A percentile compares a stretch with the other conserved stretches of the same genome.
These are phyloP conservation scores for Chironex yamaguchii DNA, from an alignment of 30 jellyfish, hydroid and myxozoan genomes.

Conservation along the genomic window DNA sequence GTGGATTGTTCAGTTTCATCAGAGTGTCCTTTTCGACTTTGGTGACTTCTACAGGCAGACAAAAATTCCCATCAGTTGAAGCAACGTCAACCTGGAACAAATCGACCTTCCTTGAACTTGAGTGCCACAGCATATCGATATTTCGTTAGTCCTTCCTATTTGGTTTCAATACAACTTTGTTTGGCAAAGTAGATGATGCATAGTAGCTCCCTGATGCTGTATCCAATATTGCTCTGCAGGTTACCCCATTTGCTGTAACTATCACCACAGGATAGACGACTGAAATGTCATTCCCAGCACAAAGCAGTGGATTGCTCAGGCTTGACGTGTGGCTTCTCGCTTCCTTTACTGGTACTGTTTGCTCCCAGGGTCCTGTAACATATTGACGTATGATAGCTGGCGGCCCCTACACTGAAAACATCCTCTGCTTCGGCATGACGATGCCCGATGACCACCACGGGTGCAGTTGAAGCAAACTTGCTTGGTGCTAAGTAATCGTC, in stretches of 20 bases:
- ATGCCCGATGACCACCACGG: conserved; percentile 42
- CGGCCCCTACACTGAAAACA: conserved; percentile 61
- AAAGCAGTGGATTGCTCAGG: too few species aligned
- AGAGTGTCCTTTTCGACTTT: conserved; percentile 38
- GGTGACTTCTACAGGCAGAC: conserved; percentile 26
- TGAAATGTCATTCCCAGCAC: too few species aligned
- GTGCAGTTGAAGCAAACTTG: background rate
- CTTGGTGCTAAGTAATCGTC: background rate
- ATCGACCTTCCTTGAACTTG: conserved; percentile 33
- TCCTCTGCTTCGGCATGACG: conserved; percentile 36
- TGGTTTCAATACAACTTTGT: conserved; percentile 19
- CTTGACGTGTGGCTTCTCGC: too few species aligned
- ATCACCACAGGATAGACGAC: conserved; percentile 24
- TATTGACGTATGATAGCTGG: conserved; percentile 76
- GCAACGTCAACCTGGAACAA: conserved; percentile 4
- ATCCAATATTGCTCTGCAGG: conserved; percentile 63
- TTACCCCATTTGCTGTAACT: conserved; percentile 26
- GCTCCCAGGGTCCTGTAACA: conserved; percentile 63
- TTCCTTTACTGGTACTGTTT: too few species aligned
- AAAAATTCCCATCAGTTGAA: background rate
- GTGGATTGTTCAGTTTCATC: conserved; percentile 61
- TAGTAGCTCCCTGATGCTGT: conserved; percentile 82
- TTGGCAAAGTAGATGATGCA: conserved; percentile 43
- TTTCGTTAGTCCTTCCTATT: background rate
- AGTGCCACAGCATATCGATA: conserved; percentile 43